Percentiles rank a stretch among this genome's conserved stretches.
Evolutionary conservation across 2,888 invertebrate species (phyloP).

Genomic region (Stegana nigrithorax): DNA sequence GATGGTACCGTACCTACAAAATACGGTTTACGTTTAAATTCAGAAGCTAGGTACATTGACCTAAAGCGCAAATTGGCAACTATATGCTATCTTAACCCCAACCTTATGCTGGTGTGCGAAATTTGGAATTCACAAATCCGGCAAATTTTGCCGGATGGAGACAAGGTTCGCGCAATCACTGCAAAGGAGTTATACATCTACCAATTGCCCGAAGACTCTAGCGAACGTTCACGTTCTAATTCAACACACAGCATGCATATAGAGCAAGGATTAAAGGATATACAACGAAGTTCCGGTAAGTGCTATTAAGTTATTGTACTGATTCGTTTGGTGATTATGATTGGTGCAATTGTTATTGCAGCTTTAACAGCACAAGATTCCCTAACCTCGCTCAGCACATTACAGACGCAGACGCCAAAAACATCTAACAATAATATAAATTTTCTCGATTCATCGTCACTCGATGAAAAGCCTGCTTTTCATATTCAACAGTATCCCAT

Average conservation of each 20-base stretch:
- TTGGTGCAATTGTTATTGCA: conserved; percentile 19
- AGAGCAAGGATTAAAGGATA: conserved; percentile 68
- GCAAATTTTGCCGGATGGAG: conserved; percentile 71
- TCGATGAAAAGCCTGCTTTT: conserved; percentile 24
- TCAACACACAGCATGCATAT: conserved; percentile 65
- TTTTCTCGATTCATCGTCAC: neutral
- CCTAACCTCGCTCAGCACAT: conserved; percentile 48
- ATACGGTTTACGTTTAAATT: conserved; percentile 85
- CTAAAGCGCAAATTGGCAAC: conserved; percentile 79
- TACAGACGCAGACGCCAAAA: conserved; percentile 48
- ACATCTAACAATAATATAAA: conserved; percentile 27
- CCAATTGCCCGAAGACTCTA: conserved; percentile 73
- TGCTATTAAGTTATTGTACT: too few species aligned
- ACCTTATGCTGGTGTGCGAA: conserved; percentile 79
- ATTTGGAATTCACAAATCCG: conserved; percentile 78
- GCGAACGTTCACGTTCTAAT: conserved; percentile 61
- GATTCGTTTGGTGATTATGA: too few species aligned
- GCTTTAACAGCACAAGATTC: conserved; percentile 55
- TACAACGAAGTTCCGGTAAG: conserved; percentile 67
- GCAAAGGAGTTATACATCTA: conserved; percentile 76
- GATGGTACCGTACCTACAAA: conserved; percentile 87
- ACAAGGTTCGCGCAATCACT: conserved; percentile 70
- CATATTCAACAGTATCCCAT: conserved; percentile 41
- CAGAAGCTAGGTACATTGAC: conserved; percentile 83
- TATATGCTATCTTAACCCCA: conserved; percentile 73